Percentiles rank a stretch among this genome's conserved stretches.
Conservation (phyloP, 1,140 invertebrate genomes). For the Drosophila novamexicana region DNA sequence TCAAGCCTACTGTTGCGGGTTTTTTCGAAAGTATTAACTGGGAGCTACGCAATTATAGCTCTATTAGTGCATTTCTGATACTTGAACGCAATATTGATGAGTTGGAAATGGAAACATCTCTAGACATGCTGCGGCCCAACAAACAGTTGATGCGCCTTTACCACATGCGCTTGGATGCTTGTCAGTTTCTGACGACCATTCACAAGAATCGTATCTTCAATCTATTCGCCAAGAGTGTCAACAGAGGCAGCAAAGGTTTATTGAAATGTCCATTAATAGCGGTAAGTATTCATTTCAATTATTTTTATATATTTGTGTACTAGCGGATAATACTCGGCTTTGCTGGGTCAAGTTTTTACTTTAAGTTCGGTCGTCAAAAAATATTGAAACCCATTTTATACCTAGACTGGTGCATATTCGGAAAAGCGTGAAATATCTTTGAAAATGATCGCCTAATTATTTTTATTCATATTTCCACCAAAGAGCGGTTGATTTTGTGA, state of each 20-base stretch:
- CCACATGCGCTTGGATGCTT: constrained; percentile 35
- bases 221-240: constrained; percentile 38
- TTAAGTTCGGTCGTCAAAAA: too few species aligned
- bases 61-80: constrained; percentile 15
- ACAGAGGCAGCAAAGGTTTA: constrained; percentile 12
- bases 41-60: constrained; percentile 25
- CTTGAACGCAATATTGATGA: constrained; percentile 21
- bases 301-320: neutral
- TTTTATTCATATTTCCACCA: too few species aligned
- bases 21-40: constrained; percentile 22
- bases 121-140: constrained; percentile 31
- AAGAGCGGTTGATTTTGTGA: too few species aligned
- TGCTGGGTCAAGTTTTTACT: too few species aligned
- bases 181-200: constrained; percentile 32
- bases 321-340: too few species aligned
- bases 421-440: too few species aligned
- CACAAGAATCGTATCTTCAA: constrained; percentile 47
- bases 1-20: constrained; percentile 13
- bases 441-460: too few species aligned
- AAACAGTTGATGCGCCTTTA: constrained; percentile 41
- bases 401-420: too few species aligned
- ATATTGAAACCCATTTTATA: too few species aligned
- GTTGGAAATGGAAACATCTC: constrained; percentile 23
- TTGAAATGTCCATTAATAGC: constrained; percentile 39
- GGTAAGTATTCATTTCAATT: neutral